These are phyloP conservation scores for Anneissia japonica DNA, from an alignment of 35 echinoderm and acorn worm genomes.

Conservation along the genomic window DNA sequence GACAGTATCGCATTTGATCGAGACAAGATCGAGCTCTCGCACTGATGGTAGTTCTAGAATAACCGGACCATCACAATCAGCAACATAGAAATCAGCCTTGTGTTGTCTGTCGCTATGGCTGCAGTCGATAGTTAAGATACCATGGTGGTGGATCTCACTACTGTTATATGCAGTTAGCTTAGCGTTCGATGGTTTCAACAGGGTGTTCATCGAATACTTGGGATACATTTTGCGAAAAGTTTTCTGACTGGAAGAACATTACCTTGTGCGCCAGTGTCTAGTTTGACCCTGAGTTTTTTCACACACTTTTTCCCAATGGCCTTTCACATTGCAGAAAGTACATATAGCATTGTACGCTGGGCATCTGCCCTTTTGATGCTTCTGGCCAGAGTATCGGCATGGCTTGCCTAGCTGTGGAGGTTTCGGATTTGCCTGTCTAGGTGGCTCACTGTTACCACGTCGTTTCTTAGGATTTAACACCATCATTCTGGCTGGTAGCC, in stretches of 20 bases:
- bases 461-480: neutral
- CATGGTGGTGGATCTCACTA: neutral
- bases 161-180: conserved; percentile 15
- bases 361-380: conserved; percentile 17
- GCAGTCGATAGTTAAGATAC: neutral
- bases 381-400: conserved; percentile 1
- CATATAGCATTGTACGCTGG: conserved; percentile 32
- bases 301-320: conserved; percentile 50
- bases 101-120: neutral
- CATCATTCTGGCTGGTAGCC: conserved; percentile 20
- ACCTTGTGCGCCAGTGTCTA: no score
- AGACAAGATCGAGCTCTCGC: no score
- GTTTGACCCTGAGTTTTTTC: no score
- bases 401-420: neutral
- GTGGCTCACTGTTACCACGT: neutral
- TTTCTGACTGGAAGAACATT: neutral
- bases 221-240: neutral
- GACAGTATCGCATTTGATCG: neutral
- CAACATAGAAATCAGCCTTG: no score
- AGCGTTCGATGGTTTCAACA: neutral
- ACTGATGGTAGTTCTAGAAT: no score
- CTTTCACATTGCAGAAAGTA: conserved; percentile 11
- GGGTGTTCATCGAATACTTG: neutral
- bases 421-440: neutral
- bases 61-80: no score